Evolutionary conservation across 1,140 invertebrate species (phyloP), one percentile per base, ranked within the genome.

Genomic region (Pectinophora gossypiella): DNA sequence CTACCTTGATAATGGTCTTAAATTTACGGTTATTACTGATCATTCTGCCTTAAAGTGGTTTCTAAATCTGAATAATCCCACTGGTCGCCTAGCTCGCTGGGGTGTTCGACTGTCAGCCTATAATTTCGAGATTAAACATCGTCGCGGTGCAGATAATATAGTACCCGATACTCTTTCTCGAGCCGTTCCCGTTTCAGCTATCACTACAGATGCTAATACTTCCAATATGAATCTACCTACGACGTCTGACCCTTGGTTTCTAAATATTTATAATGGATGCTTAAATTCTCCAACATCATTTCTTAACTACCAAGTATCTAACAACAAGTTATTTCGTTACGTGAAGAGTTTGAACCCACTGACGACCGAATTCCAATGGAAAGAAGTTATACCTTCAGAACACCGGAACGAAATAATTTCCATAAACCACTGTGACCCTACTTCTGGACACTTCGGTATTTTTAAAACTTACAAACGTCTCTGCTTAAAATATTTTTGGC

Each of bases 111-210:
- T 48, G n/a, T 48, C 47, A 4, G 16, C 27, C 2, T 48, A 36
- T 21, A 18, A 48, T 20, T 48, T 12, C 13, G 32, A 36, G 2
- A 63, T 90, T 1, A 51, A 56, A 4, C 80, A 89, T 58, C 63
- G 84, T 35, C 72, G 68, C 19, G 86, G 85, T 4, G 61, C 54
- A 7, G 22, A 61, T 2, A 72, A 87, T 48, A 19, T 56, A 1
- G 75, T 83, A 13, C 69, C 77, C 1, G 78, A 83, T 52, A 63
- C 64, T 1, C 51, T 89, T n/a, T 82, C 75, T 38, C 23, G 60
- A 10, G n/a, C n/a, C n/a, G 20, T 45, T 10, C 32, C 45, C 1
- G 42, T 52, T 13, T 18, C 21, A 1, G 27, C 22, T 1, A 38
- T 46, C 13, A 7, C 10, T 23, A 3, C 4, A 27, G 2, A 4